Conservation (phyloP, 2,797 vertebrate genomes). For the Lacerta bilineata region DNA sequence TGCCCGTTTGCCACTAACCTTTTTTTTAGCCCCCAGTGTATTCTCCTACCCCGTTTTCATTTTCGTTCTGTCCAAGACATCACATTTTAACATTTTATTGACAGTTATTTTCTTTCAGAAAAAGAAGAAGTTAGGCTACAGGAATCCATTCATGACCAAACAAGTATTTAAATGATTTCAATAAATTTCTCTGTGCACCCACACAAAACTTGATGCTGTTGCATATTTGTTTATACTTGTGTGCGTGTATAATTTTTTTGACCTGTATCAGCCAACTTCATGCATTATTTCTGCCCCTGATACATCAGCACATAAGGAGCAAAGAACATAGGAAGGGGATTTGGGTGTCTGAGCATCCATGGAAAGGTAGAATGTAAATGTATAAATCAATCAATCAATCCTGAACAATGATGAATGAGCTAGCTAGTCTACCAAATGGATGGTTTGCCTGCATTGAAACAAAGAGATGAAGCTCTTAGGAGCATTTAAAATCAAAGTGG, state of each 20-base stretch:
- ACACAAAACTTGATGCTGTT: not conserved
- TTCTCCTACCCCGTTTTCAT: not conserved
- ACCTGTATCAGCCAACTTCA: not conserved
- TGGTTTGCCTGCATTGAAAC: too few species aligned
- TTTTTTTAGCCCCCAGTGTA: constrained; percentile 33
- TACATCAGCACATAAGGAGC: not conserved
- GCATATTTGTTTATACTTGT: not conserved
- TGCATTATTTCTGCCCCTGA: not conserved
- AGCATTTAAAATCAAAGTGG: not conserved
- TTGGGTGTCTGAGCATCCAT: not conserved
- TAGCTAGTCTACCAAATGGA: not conserved
- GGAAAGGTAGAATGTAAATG: too few species aligned
- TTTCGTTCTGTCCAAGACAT: constrained; percentile 34
- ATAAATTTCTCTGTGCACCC: not conserved
- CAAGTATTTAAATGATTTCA: constrained; percentile 34
- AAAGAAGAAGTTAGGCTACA: constrained; percentile 43
- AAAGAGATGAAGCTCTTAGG: not conserved
- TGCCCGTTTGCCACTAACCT: constrained; percentile 26
- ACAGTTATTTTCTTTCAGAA: constrained; percentile 60
- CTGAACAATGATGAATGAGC: not conserved
- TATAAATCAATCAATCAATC: not conserved
- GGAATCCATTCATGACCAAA: constrained; percentile 4
- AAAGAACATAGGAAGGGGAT: not conserved
- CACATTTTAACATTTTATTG: constrained; percentile 59
- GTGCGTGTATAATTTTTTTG: not conserved